Evolutionary conservation across 1,140 invertebrate genomes (phyloP).

Genomic region (Babylonia areolata): DNA sequence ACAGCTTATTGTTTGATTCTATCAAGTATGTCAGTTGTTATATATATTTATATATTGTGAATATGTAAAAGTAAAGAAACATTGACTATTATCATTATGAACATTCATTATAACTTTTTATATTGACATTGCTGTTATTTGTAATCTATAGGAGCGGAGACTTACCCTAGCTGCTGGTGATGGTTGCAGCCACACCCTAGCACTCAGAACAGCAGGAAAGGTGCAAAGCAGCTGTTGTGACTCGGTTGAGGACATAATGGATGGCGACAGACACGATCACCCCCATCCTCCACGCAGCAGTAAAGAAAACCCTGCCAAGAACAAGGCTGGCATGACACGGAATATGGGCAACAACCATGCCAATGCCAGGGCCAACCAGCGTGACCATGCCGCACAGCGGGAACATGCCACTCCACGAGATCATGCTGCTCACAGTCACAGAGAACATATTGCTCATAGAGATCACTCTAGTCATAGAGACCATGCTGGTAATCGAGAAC

Average conservation of each 20-base stretch:
- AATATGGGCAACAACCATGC: constrained; percentile 26
- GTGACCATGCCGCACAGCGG: constrained; percentile 16
- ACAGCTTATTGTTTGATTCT: too few relatives aligned
- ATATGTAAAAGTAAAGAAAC: too few relatives aligned
- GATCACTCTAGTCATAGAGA: neutral
- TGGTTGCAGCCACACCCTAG: neutral
- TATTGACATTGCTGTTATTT: too few relatives aligned
- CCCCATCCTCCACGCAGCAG: constrained; percentile 13
- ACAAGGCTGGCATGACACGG: constrained; percentile 35
- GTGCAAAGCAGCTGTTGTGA: neutral
- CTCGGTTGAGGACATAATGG: constrained; percentile 18
- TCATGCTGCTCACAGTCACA: neutral
- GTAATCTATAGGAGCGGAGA: neutral
- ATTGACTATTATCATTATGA: too few relatives aligned
- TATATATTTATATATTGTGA: too few relatives aligned
- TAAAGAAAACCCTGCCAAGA: constrained; percentile 40
- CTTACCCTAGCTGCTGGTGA: neutral
- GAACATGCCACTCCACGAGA: neutral
- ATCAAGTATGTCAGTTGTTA: too few relatives aligned
- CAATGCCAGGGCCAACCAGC: constrained; percentile 32
- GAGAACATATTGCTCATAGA: neutral
- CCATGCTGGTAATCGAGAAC: neutral
- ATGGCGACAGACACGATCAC: constrained; percentile 39
- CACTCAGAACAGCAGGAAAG: neutral
- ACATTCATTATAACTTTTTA: too few relatives aligned